Conservation (phyloP, 2,113 vertebrate genomes). For the Todiramphus saurophagus region DNA sequence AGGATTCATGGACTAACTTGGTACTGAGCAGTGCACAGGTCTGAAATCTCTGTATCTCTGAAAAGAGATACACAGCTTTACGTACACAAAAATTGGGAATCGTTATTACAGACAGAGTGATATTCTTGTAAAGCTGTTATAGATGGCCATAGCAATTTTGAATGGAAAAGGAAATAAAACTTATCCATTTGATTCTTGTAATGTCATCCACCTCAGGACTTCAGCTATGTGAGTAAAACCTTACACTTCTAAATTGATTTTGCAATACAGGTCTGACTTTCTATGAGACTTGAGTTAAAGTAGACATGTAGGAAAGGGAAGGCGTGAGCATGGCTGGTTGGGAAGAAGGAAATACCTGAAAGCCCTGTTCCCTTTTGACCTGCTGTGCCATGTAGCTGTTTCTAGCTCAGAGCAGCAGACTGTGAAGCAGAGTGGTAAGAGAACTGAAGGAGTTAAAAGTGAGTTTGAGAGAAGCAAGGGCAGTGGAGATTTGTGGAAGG, state of each 20-base stretch:
- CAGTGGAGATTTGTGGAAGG: not conserved
- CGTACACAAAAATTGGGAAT: not conserved
- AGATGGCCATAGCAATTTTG: not conserved
- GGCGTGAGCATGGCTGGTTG: not conserved
- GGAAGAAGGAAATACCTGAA: not conserved
- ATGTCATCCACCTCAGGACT: not conserved
- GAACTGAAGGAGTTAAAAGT: conserved; percentile 33
- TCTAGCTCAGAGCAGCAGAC: not conserved
- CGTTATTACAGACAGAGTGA: not conserved
- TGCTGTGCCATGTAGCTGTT: not conserved
- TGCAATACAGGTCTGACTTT: not conserved
- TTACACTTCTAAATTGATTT: not conserved
- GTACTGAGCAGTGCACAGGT: not conserved
- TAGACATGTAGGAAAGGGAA: not conserved
- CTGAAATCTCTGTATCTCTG: not conserved
- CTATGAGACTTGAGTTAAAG: not conserved
- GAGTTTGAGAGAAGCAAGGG: not conserved
- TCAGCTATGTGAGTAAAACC: not conserved
- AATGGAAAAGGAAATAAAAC: not conserved
- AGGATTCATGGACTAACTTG: not conserved
- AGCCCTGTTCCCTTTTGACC: not conserved
- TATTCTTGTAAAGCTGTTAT: not conserved
- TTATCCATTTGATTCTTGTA: not conserved
- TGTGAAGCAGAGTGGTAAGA: not conserved
- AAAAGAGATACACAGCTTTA: not conserved